These are phyloP conservation scores for Adelognathus sp. DNA, from an alignment of 2,888 invertebrate species.

Conservation along the genomic window DNA sequence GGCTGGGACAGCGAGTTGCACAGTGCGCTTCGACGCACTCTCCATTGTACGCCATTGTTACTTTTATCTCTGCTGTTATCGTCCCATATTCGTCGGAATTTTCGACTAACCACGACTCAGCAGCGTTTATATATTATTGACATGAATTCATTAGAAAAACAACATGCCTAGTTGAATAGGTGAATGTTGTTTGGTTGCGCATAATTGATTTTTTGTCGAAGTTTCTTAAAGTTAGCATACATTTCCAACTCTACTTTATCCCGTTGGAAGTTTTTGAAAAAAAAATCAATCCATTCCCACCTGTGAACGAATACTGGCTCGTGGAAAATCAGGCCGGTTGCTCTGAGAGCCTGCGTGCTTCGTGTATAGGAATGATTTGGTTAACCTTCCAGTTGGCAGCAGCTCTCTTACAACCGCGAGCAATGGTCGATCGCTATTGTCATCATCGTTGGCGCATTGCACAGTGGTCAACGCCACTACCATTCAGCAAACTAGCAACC, in stretches of 20 bases:
- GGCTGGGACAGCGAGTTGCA: neutral
- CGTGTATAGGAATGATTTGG: neutral
- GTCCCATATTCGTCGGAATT: too few species aligned
- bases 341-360: neutral
- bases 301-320: neutral
- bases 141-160: neutral
- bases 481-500: constrained; percentile 51
- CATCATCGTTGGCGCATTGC: constrained; percentile 46
- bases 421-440: constrained; percentile 43
- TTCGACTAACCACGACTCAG: too few species aligned
- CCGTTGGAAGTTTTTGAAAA: too few species aligned
- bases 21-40: neutral
- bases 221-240: too few species aligned
- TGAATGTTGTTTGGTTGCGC: too few species aligned
- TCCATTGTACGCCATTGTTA: neutral
- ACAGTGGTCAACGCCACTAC: constrained; percentile 46
- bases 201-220: too few species aligned
- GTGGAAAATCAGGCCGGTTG: neutral
- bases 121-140: neutral
- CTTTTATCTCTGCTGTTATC: neutral
- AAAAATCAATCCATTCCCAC: neutral
- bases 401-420: constrained; percentile 6
- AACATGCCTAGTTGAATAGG: neutral
- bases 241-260: too few species aligned
- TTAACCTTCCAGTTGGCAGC: neutral